Evolutionary conservation across 2,888 invertebrate genomes (phyloP), one percentile per base, ranked within the genome.

Genomic region (Dastarcus helophoroides): DNA sequence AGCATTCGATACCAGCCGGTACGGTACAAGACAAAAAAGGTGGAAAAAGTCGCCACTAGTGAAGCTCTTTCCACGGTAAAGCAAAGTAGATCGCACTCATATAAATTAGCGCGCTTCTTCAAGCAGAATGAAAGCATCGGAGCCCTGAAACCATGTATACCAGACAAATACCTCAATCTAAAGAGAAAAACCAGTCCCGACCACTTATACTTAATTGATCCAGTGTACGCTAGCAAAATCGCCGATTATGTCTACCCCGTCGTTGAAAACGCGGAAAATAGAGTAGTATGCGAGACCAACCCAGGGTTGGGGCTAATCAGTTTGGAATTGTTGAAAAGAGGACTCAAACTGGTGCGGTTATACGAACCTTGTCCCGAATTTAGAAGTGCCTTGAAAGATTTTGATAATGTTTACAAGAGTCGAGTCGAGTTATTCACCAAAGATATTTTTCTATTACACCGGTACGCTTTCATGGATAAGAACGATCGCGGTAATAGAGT

Each of bases 281-380:
- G 50, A 26, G 60, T 67, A 2, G 49, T 76, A 9, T 57, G 76
- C n/a, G 82, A 83, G 62, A 63, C 76, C 0, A 78, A 77, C 59
- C 76, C 82, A 1, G 82, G 82, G 0, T 58, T 73, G 22, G 79
- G 82, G 1, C 54, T 73, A 11, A 54, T 82, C 27, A 75, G 77
- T 2, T 54, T 64, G 40, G 64, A 75, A 42, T 50, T 83, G 16
- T 53, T 81, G 3, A 49, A 67, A 4, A 39, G 40, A 42, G 65
- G 64, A 10, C 56, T 70, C 14, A 60, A 64, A 5, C 54, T 60
- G 25, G 58, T 82, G 8, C 58, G 73, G 35, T 47, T 79, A 33
- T 73, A 71, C 48, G 83, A 83, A 58, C 47, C 57, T 4, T 60
- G 67, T 32, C 50, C 52, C 11, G 51, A 65, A 11, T 77, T 77